Percentiles rank a stretch among this genome's conserved stretches.
Conservation (phyloP, 2,113 vertebrate species). For the Brachypodius melanocephalos region DNA sequence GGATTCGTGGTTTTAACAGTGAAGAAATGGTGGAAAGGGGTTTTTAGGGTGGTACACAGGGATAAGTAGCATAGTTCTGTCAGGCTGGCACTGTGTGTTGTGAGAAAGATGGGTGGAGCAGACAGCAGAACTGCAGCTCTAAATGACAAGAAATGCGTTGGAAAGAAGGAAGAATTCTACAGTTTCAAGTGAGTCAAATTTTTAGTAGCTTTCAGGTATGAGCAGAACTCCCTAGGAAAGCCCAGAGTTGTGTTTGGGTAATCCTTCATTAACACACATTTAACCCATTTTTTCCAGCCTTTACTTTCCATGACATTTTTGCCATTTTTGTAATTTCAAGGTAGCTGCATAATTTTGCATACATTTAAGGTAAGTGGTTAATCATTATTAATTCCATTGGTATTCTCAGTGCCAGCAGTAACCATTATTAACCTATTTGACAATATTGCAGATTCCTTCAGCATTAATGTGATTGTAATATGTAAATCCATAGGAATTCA, state of each 20-base stretch:
- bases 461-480: constrained; percentile 51
- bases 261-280: background rate
- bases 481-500: constrained; percentile 52
- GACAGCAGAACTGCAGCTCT: background rate
- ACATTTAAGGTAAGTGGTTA: constrained; percentile 9
- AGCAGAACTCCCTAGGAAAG: background rate
- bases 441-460: constrained; percentile 38
- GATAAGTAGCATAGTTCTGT: background rate
- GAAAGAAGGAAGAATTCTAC: background rate
- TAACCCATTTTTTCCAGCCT: background rate
- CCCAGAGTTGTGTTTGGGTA: background rate
- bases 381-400: constrained; percentile 36
- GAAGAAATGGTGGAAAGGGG: background rate
- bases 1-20: background rate
- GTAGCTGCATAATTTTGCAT: constrained; percentile 45
- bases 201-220: background rate
- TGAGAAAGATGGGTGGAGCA: background rate
- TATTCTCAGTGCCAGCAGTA: constrained; percentile 7
- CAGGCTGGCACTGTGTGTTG: background rate
- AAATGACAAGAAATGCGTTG: background rate
- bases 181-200: background rate
- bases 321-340: constrained; percentile 15
- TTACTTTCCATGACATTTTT: background rate
- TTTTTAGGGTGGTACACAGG: background rate
- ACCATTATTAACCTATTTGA: constrained; percentile 50